phyloP scores from a whole-genome alignment of 2,888 invertebrate species.

The Drosophila ustulata region DNA sequence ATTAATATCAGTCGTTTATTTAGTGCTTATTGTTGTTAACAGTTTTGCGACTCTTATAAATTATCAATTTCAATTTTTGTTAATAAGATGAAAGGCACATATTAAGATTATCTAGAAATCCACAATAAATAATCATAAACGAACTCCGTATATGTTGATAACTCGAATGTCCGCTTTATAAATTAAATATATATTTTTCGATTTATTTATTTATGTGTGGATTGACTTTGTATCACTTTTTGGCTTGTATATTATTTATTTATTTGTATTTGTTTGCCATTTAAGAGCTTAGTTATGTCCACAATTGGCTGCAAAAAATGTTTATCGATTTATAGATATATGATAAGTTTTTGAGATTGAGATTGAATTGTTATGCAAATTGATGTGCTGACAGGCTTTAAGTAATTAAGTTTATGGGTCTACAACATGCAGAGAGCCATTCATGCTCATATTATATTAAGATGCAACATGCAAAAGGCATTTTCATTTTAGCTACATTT shows the following conservation, averaged over 20 bases:
- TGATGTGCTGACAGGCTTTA: constrained; percentile 17
- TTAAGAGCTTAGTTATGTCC: constrained; percentile 43
- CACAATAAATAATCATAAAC: constrained; percentile 55
- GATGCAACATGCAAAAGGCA: constrained; percentile 32
- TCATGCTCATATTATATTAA: constrained; percentile 32
- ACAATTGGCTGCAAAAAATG: constrained; percentile 58
- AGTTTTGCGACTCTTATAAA: constrained; percentile 52
- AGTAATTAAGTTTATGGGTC: constrained; percentile 11
- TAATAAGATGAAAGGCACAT: constrained; percentile 50
- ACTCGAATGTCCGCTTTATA: constrained; percentile 40
- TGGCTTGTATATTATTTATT: not conserved
- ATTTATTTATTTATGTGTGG: constrained; percentile 13
- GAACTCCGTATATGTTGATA: constrained; percentile 32
- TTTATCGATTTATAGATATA: constrained; percentile 17
- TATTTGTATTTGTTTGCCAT: not conserved
- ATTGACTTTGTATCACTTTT: not conserved
- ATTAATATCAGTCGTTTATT: constrained; percentile 56
- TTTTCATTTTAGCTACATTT: constrained; percentile 20
- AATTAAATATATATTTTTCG: constrained; percentile 31
- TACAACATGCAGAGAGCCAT: constrained; percentile 7
- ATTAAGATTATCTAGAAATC: constrained; percentile 61
- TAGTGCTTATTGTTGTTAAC: constrained; percentile 41
- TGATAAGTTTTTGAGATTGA: not conserved
- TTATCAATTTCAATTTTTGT: constrained; percentile 61
- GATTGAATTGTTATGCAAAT: constrained; percentile 26